Evolutionary conservation across 2,888 invertebrate species (phyloP).

Genomic region (Pyrochroa serraticornis): DNA sequence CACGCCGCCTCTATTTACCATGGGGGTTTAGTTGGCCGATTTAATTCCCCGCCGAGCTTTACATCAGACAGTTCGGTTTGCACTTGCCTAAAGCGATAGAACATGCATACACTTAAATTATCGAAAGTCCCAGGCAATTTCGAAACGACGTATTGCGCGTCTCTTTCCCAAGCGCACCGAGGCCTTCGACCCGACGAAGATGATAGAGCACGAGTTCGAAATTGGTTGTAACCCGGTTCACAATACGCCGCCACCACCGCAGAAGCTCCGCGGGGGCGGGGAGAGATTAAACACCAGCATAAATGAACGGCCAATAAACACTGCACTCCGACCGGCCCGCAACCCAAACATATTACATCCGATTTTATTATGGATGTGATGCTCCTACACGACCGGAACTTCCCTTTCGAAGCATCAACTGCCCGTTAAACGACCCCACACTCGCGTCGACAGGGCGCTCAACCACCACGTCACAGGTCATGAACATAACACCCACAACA

Average conservation of each 20-base stretch:
- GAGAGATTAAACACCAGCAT: slow-evolving; percentile 55
- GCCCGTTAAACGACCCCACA: too few species aligned
- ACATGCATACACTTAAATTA: slow-evolving; percentile 56
- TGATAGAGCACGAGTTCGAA: slow-evolving; percentile 44
- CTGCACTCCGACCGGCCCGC: slow-evolving; percentile 34
- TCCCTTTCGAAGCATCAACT: too few species aligned
- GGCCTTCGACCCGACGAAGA: slow-evolving; percentile 36
- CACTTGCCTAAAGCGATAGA: slow-evolving; percentile 53
- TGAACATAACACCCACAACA: too few species aligned
- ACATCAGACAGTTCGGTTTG: slow-evolving; percentile 52
- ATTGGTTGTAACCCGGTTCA: slow-evolving; percentile 43
- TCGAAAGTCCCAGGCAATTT: slow-evolving; percentile 49
- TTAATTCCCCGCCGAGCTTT: slow-evolving; percentile 53
- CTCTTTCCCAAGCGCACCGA: slow-evolving; percentile 38
- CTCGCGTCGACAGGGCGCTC: too few species aligned
- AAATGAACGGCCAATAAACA: slow-evolving; percentile 57
- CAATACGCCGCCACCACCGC: slow-evolving; percentile 39
- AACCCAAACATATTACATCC: slow-evolving; percentile 41
- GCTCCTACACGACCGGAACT: too few species aligned
- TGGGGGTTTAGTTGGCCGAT: slow-evolving; percentile 47
- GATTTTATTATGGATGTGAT: slow-evolving; percentile 34
- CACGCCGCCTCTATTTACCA: slow-evolving; percentile 42
- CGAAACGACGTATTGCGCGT: slow-evolving; percentile 40
- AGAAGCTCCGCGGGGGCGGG: slow-evolving; percentile 32
- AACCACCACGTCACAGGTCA: too few species aligned